A percentile compares a stretch with the other conserved stretches of the same genome.
These are phyloP conservation scores for Morelia viridis DNA, from an alignment of 2,797 vertebrate genomes.

Conservation along the genomic window DNA sequence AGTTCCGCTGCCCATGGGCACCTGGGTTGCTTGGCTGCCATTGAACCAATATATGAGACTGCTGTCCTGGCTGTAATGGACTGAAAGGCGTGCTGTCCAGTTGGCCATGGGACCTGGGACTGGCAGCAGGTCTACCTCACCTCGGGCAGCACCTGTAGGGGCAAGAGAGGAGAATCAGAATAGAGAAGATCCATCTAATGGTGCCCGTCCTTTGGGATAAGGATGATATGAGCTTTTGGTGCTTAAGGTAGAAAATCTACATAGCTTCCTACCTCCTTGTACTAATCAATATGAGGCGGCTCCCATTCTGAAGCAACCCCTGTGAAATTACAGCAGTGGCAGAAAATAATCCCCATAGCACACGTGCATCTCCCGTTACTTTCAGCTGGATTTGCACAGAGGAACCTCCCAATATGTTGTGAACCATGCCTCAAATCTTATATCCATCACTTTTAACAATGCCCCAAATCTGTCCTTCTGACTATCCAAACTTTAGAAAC, in stretches of 20 bases:
- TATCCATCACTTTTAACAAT: background rate
- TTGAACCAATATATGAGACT: conserved; percentile 98
- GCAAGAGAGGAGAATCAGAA: background rate
- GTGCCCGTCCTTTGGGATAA: background rate
- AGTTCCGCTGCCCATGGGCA: conserved; percentile 75
- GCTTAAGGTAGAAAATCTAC: background rate
- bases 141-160: conserved; percentile 86
- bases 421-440: background rate
- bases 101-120: conserved; percentile 89
- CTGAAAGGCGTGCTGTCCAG: conserved; percentile 90
- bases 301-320: background rate
- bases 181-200: background rate
- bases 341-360: background rate
- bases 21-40: conserved; percentile 90
- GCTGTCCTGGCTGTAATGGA: conserved; percentile 95
- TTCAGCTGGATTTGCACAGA: background rate
- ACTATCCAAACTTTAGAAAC: background rate
- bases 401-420: background rate
- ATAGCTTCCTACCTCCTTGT: background rate
- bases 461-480: background rate
- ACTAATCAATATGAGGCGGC: background rate
- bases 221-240: background rate
- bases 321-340: background rate
- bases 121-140: conserved; percentile 93
- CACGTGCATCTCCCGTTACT: background rate